Evolutionary conservation across 2,113 vertebrate genomes (phyloP), one percentile per base, ranked within the genome.

Genomic region (Heteronetta atricapilla): DNA sequence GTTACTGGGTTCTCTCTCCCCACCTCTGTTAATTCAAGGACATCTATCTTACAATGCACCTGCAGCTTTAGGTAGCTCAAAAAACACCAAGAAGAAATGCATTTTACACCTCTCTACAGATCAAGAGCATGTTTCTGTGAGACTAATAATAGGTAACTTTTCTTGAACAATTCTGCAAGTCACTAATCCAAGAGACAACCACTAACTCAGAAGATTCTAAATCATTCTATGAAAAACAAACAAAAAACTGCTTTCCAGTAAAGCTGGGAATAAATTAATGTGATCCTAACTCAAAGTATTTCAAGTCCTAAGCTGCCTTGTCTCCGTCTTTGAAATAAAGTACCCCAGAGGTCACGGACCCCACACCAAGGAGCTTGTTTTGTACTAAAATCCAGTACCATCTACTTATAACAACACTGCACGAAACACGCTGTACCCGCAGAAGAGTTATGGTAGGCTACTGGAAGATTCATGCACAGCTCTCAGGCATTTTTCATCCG

Each of bases 241-340:
- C 63, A n/a, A 1, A 1, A 69, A 73, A 77, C 3, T 2, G 0
- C 10, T 17, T 40, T 78, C 44, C 4, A 3, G 11, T 23, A 93
- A 60, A 85, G 16, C 9, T 63, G 21, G 40, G 86, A 90, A 90
- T 22, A 72, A 40, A 34, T 16, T 15, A 19, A 25, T 3, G 2
- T 3, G 18, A 42, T 53, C 46, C 18, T 79, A 38, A 33, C 59
- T 42, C 50, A 42, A 88, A 77, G 29, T 0, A 0, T 34, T 81
- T 46, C 10, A 87, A 90, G 7, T 20, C 16, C 34, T 50, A 38
- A 63, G 55, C 38, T 66, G 64, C 59, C 31, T 48, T 77, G 19
- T 36, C 40, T 64, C 26, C 46, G 7, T 11, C 59, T 89, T 75
- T 63, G 13, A 88, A 84, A 85, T 34, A 48, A 72, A 69, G 56